Percentiles rank a stretch among this genome's conserved stretches.
These are phyloP conservation scores for Hydrolagus affinis DNA, from an alignment of 2,113 vertebrate genomes.

Conservation along the genomic window DNA sequence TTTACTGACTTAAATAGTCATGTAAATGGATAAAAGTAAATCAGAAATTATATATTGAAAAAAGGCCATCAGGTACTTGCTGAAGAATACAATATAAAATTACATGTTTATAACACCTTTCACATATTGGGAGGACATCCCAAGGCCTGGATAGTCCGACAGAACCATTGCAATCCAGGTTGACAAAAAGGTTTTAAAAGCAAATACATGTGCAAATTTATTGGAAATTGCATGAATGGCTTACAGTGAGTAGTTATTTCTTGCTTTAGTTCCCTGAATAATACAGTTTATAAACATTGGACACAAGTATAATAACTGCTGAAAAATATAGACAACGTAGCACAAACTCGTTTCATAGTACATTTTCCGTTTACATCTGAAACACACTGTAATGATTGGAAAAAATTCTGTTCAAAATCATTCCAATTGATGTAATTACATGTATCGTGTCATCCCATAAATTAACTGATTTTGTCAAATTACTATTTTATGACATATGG, in stretches of 20 bases:
- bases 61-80: background rate
- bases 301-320: background rate
- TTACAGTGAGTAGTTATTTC: conserved; percentile 20
- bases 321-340: background rate
- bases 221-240: background rate
- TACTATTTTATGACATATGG: background rate
- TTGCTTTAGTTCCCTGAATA: background rate
- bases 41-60: background rate
- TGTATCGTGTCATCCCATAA: background rate
- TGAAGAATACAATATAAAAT: background rate
- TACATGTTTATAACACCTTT: too few species aligned
- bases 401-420: background rate
- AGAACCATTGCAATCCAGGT: background rate
- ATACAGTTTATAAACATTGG: background rate
- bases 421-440: background rate
- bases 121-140: too few species aligned
- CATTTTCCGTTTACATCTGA: background rate
- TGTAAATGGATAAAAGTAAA: background rate
- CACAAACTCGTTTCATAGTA: background rate
- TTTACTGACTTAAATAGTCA: too few species aligned
- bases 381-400: background rate
- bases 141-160: too few species aligned
- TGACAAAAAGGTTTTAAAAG: background rate
- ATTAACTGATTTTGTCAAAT: background rate
- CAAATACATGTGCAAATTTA: background rate